These are phyloP conservation scores for Sitodiplosis mosellana DNA, from an alignment of 1,140 invertebrate genomes.

Conservation along the genomic window DNA sequence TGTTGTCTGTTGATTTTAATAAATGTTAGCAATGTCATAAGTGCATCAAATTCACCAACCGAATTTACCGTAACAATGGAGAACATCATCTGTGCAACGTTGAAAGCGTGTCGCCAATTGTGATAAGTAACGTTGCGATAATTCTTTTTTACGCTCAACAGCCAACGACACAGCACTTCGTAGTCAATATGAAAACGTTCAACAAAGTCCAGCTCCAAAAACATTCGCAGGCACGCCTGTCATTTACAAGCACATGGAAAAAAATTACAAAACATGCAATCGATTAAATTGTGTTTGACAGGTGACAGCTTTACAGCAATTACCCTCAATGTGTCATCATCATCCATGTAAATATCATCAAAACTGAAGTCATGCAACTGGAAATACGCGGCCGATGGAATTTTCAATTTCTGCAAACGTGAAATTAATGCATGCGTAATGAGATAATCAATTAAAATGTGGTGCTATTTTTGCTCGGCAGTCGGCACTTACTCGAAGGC, in stretches of 20 bases:
- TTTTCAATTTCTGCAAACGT: slow-evolving; percentile 34
- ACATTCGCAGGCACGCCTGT: slow-evolving; percentile 74
- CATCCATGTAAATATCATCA: slow-evolving; percentile 67
- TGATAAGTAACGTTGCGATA: slow-evolving; percentile 93
- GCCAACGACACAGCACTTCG: slow-evolving; percentile 72
- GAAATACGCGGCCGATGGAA: slow-evolving; percentile 69
- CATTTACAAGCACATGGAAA: slow-evolving; percentile 7
- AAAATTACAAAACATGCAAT: neutral
- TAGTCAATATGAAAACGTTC: slow-evolving; percentile 83
- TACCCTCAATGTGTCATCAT: slow-evolving; percentile 67
- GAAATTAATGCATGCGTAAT: neutral
- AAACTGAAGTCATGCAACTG: slow-evolving; percentile 71
- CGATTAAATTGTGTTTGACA: neutral
- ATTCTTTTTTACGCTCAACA: slow-evolving; percentile 90
- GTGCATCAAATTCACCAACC: neutral
- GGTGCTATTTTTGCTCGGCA: neutral
- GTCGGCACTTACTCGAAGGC: slow-evolving; percentile 48
- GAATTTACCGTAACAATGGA: slow-evolving; percentile 65
- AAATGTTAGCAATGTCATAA: slow-evolving; percentile 2
- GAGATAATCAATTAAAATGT: neutral
- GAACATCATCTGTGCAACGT: slow-evolving; percentile 94
- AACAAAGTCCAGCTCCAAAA: slow-evolving; percentile 76
- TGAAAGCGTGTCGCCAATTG: slow-evolving; percentile 93
- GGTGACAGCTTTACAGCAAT: no score
- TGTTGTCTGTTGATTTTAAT: slow-evolving; percentile 42